Percentiles rank a stretch among this genome's conserved stretches.
These are phyloP conservation scores for Podilymbus podiceps DNA, from an alignment of 2,113 vertebrate genomes.

Conservation along the genomic window DNA sequence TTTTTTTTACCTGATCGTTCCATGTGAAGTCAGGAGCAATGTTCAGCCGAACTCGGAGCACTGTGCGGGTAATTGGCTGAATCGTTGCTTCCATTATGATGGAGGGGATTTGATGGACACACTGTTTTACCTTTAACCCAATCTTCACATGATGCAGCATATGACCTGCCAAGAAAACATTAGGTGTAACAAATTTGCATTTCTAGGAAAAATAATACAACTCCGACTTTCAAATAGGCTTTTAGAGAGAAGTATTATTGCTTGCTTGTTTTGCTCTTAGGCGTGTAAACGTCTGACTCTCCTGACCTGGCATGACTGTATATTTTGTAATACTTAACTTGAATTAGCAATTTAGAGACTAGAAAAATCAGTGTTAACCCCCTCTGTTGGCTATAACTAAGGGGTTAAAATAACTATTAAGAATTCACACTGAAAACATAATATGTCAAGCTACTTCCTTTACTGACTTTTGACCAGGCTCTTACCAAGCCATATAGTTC, in stretches of 20 bases:
- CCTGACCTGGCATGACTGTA: constrained; percentile 72
- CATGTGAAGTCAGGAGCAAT: constrained; percentile 91
- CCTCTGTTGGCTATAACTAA: constrained; percentile 39
- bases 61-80: constrained; percentile 96
- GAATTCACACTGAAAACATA: constrained; percentile 34
- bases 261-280: constrained; percentile 71
- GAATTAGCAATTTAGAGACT: constrained; percentile 71
- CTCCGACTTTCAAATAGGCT: constrained; percentile 70
- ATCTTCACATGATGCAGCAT: constrained; percentile 98
- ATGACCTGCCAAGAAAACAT: constrained; percentile 85
- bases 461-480: constrained; percentile 5
- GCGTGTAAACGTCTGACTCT: constrained; percentile 71
- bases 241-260: constrained; percentile 60
- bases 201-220: constrained; percentile 57
- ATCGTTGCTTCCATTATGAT: constrained; percentile 91
- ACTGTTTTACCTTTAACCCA: constrained; percentile 93
- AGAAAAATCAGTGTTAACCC: constrained; percentile 65
- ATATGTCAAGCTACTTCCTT: constrained; percentile 6
- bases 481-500: neutral
- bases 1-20: constrained; percentile 89
- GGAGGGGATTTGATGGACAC: constrained; percentile 94
- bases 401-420: constrained; percentile 65
- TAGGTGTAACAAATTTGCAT: constrained; percentile 56
- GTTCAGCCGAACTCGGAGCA: constrained; percentile 87
- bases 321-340: constrained; percentile 80